Evolutionary conservation across 2,797 vertebrate species (phyloP).

Genomic region (Thalassophryne amazonica): DNA sequence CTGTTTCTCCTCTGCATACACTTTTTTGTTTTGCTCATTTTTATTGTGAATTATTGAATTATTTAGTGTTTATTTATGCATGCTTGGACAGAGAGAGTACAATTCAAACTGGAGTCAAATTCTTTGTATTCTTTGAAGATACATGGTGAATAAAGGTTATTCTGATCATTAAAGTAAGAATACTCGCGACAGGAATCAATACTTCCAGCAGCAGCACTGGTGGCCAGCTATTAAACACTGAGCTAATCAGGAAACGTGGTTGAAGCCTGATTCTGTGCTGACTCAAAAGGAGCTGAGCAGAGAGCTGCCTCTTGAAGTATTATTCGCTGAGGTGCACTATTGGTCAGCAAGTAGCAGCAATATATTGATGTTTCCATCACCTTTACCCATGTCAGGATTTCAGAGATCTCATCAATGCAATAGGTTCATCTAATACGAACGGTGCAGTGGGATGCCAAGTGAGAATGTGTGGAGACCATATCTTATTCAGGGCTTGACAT

Average conservation of each 20-base stretch:
- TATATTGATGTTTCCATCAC: conserved; percentile 23
- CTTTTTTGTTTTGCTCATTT: too few species aligned
- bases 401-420: conserved; percentile 21
- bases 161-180: too few species aligned
- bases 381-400: conserved; percentile 39
- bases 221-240: conserved; percentile 4
- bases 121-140: too few species aligned
- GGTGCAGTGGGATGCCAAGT: conserved; percentile 17
- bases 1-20: too few species aligned
- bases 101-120: too few species aligned
- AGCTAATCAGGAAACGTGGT: conserved; percentile 23
- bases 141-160: too few species aligned
- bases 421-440: conserved; percentile 19
- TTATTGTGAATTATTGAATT: too few species aligned
- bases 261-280: conserved; percentile 15
- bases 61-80: too few species aligned
- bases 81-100: too few species aligned
- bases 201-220: conserved; percentile 1
- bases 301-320: conserved; percentile 11
- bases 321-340: conserved; percentile 20
- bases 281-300: conserved; percentile 17
- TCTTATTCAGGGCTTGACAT: too few species aligned
- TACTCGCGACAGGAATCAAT: conserved; percentile 8
- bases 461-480: too few species aligned
- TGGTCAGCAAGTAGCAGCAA: conserved; percentile 21